A percentile compares a stretch with the other conserved stretches of the same genome.
phyloP scores from a whole-genome alignment of 2,797 vertebrate species.

The Cacajao melanocephalus region DNA sequence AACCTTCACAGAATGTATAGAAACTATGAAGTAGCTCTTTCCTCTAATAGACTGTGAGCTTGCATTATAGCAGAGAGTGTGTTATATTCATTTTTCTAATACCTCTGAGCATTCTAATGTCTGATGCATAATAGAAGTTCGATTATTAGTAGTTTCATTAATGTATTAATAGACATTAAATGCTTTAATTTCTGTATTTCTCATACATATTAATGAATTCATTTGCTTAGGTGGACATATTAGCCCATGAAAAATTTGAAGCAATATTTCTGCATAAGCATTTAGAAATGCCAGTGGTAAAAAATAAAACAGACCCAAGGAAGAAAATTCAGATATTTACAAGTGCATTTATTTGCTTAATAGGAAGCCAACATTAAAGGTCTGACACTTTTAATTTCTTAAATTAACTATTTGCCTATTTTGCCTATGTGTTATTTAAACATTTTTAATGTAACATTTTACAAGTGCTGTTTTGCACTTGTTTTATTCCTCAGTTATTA shows the following conservation, averaged over 20 bases:
- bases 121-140: not conserved
- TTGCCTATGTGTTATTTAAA: slow-evolving; percentile 43
- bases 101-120: not conserved
- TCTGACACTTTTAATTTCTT: slow-evolving; percentile 14
- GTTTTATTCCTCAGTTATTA: slow-evolving; percentile 36
- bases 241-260: not conserved
- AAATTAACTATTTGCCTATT: slow-evolving; percentile 24
- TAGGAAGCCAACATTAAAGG: slow-evolving; percentile 1
- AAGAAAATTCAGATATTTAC: slow-evolving; percentile 31
- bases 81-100: not conserved
- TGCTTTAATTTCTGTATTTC: not conserved
- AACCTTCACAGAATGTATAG: not conserved
- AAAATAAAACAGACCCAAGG: not conserved
- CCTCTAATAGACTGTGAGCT: not conserved
- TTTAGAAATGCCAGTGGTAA: slow-evolving; percentile 22
- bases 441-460: not conserved
- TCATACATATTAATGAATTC: slow-evolving; percentile 10
- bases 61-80: not conserved
- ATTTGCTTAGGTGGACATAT: slow-evolving; percentile 14
- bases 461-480: not conserved
- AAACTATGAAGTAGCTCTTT: not conserved
- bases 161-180: not conserved
- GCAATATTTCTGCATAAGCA: not conserved
- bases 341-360: slow-evolving; percentile 41
- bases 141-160: slow-evolving; percentile 11